Evolutionary conservation across 2,113 vertebrate genomes (phyloP), one percentile per base, ranked within the genome.

Genomic region (Ancistrus triradiatus): DNA sequence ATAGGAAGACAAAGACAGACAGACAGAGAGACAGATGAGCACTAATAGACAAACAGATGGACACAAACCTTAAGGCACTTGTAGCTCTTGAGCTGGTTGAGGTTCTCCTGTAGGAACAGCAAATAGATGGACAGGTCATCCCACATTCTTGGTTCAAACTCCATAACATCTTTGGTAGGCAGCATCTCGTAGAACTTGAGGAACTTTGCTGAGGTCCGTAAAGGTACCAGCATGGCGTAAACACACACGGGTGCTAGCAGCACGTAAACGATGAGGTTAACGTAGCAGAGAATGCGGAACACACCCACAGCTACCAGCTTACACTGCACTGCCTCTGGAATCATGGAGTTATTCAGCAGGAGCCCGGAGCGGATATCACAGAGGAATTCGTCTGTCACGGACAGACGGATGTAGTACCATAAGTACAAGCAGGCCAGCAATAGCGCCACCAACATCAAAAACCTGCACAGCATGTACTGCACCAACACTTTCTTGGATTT

Each of bases 61-160:
- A 24, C 6, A 71, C 64, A 22, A 31, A 88, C 92, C 85, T 95
- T 95, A 4, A 98, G 90, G 74, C 92, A 94, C 66, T 95, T 98
- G 85, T 92, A 95, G 2, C 94, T 97, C 72, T 98, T 97, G 7
- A 98, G 87, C 59, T 98, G 94, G 24, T 92, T 93, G 64, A 98
- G 79, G 0, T 98, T 98, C 80, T 97, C 96, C 59, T 94, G 91
- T 50, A 98, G 82, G 78, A 95, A 95, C 51, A 97, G 93, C 63
- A 93, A 79, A 56, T 93, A 97, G 28, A 98, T 83, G 47, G 89
- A 89, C 67, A 95, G 84, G 68, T 98, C 96, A 3, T 93, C 88
- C 80, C 90, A 95, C 72, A 62, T 80, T 44, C 59, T 66, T 0
- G 53, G 85, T 62, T 66, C 76, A 10, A 86, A 79, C 73, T 85